Percentiles rank a stretch among this genome's conserved stretches.
These are phyloP conservation scores for Ictalurus furcatus DNA, from an alignment of 2,113 vertebrate species.

Conservation along the genomic window DNA sequence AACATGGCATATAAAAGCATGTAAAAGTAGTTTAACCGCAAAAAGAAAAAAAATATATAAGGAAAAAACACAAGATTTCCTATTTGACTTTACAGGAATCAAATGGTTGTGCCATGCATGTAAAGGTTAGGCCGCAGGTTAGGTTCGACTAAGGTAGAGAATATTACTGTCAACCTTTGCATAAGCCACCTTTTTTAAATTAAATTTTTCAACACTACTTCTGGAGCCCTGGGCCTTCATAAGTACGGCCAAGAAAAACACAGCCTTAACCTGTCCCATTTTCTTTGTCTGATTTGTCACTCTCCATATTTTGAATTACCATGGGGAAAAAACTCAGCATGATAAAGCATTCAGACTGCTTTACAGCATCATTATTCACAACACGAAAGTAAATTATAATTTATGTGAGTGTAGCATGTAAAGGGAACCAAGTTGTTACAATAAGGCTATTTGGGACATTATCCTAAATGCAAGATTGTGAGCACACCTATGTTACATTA, in stretches of 20 bases:
- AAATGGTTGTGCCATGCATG: constrained; percentile 57
- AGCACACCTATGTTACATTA: background rate
- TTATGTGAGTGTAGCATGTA: background rate
- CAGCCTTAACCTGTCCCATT: constrained; percentile 50
- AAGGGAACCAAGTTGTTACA: background rate
- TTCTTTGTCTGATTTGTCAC: constrained; percentile 60
- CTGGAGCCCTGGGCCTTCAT: constrained; percentile 25
- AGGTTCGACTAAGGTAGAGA: constrained; percentile 6
- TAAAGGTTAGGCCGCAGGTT: constrained; percentile 48
- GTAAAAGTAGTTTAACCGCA: background rate
- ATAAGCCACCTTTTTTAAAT: constrained; percentile 7
- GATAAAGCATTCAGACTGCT: constrained; percentile 28
- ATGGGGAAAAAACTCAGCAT: background rate
- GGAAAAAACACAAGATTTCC: background rate
- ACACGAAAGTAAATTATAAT: background rate
- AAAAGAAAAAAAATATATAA: background rate
- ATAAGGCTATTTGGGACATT: background rate
- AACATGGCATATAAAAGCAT: background rate
- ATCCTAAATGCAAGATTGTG: background rate
- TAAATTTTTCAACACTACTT: constrained; percentile 11
- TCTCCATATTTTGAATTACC: constrained; percentile 34
- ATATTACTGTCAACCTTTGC: constrained; percentile 1
- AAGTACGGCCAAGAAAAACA: constrained; percentile 1
- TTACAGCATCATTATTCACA: constrained; percentile 28
- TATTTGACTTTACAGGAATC: constrained; percentile 32